Evolutionary conservation across 2,797 vertebrate genomes (phyloP).

Genomic region (Acanthornis magna): DNA sequence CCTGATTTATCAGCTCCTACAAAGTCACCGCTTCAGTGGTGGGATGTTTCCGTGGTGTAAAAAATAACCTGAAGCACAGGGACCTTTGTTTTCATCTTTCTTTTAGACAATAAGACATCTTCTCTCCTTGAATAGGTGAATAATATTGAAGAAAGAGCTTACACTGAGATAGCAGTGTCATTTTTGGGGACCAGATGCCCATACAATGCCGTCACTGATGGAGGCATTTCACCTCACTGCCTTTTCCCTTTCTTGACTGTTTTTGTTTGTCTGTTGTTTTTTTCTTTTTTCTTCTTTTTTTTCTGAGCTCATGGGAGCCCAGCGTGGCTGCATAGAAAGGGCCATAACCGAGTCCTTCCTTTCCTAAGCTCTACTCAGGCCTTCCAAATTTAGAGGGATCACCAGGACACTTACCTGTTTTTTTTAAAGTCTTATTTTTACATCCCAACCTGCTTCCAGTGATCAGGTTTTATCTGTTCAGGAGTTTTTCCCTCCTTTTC

Average conservation of each 20-base stretch:
- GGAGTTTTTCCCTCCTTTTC: accelerated
- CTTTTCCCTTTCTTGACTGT: not conserved
- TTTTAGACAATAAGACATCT: not conserved
- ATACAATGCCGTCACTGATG: not conserved
- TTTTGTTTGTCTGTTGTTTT: not conserved
- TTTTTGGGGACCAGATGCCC: not conserved
- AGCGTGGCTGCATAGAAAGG: not conserved
- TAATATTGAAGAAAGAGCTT: not conserved
- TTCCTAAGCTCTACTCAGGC: not conserved
- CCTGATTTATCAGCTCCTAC: not conserved
- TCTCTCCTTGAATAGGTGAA: not conserved
- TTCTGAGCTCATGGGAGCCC: not conserved
- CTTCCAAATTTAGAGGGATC: not conserved
- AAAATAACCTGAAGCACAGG: not conserved
- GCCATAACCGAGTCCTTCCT: not conserved
- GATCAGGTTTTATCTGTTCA: not conserved
- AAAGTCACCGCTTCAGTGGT: not conserved
- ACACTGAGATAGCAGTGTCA: not conserved
- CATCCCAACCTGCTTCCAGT: not conserved
- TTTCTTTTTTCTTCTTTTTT: too few relatives aligned
- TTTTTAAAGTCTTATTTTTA: not conserved
- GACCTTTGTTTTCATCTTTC: not conserved
- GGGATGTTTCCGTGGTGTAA: not conserved
- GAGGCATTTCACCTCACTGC: not conserved
- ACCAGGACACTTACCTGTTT: accelerated